Evolutionary conservation across 1,140 invertebrate genomes (phyloP).

Genomic region (Heliconius eleuchia): DNA sequence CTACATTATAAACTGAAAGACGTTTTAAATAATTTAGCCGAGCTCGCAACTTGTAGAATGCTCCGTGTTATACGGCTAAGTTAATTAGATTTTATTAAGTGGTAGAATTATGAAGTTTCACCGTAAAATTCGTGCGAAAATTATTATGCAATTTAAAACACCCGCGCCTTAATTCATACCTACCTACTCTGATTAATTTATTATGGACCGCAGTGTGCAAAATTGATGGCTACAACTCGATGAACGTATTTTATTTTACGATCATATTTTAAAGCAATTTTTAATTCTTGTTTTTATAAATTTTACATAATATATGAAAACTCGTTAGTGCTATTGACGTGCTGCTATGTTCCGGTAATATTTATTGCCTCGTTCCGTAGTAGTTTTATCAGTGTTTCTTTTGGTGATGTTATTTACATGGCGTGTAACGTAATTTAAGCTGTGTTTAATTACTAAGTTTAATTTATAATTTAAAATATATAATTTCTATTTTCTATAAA

Average conservation of each 20-base stretch:
- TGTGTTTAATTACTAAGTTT: neutral
- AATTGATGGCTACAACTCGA: constrained; percentile 37
- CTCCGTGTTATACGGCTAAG: neutral
- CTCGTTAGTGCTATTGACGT: constrained; percentile 35
- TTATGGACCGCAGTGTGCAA: constrained; percentile 36
- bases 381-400: constrained; percentile 30
- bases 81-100: constrained; percentile 31
- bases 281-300: constrained; percentile 20
- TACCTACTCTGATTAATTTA: constrained; percentile 40
- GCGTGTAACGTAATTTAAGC: constrained; percentile 25
- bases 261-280: constrained; percentile 30
- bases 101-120: constrained; percentile 23
- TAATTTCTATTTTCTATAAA: rapidly evolving
- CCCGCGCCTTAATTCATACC: constrained; percentile 38
- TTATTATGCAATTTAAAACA: constrained; percentile 41
- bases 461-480: too few species aligned
- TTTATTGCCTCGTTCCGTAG: constrained; percentile 30
- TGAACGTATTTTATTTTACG: constrained; percentile 36
- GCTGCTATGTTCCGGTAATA: constrained; percentile 33
- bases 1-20: neutral
- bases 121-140: constrained; percentile 30
- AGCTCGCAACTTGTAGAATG: constrained; percentile 10
- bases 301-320: constrained; percentile 34
- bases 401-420: constrained; percentile 11
- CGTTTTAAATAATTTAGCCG: neutral